A percentile compares a stretch with the other conserved stretches of the same genome.
Conservation (phyloP, 2,888 invertebrate species). For the Bellardia pandia region DNA sequence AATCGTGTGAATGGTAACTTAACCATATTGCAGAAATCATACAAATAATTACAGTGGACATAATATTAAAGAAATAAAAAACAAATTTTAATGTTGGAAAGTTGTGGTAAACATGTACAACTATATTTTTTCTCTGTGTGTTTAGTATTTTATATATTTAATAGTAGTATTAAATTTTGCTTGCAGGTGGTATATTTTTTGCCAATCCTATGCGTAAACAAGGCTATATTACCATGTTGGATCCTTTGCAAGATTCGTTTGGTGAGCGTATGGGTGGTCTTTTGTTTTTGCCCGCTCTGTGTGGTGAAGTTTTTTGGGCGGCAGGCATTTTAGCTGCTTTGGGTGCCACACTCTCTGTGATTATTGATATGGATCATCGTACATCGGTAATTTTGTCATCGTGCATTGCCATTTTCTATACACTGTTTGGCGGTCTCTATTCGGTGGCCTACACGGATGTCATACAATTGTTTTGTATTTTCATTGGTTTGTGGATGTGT, state of each 20-base stretch:
- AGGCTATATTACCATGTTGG: slow-evolving; percentile 99
- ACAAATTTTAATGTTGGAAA: too few relatives aligned
- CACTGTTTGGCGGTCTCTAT: slow-evolving; percentile 98
- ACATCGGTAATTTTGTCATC: slow-evolving; percentile 97
- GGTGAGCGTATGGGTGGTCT: slow-evolving; percentile 99
- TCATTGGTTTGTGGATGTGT: slow-evolving; percentile 98
- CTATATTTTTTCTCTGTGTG: too few relatives aligned
- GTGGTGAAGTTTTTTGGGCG: slow-evolving; percentile 99
- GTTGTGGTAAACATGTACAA: too few relatives aligned
- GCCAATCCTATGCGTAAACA: slow-evolving; percentile 98
- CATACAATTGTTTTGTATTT: slow-evolving; percentile 98
- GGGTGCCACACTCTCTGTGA: slow-evolving; percentile 97
- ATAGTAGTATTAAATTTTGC: background rate
- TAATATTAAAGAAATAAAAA: too few relatives aligned
- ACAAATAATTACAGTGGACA: too few relatives aligned
- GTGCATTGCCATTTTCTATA: slow-evolving; percentile 98
- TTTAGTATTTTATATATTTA: background rate
- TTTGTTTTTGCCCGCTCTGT: slow-evolving; percentile 97
- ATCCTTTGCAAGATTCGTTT: slow-evolving; percentile 98
- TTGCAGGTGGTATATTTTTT: slow-evolving; percentile 96
- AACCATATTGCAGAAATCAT: too few relatives aligned
- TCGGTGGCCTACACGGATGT: slow-evolving; percentile 99
- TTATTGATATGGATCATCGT: slow-evolving; percentile 97
- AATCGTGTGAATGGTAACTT: too few relatives aligned
- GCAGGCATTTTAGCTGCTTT: slow-evolving; percentile 98